phyloP scores from a whole-genome alignment of 2,113 vertebrate genomes.

The Calyptomena viridis region DNA sequence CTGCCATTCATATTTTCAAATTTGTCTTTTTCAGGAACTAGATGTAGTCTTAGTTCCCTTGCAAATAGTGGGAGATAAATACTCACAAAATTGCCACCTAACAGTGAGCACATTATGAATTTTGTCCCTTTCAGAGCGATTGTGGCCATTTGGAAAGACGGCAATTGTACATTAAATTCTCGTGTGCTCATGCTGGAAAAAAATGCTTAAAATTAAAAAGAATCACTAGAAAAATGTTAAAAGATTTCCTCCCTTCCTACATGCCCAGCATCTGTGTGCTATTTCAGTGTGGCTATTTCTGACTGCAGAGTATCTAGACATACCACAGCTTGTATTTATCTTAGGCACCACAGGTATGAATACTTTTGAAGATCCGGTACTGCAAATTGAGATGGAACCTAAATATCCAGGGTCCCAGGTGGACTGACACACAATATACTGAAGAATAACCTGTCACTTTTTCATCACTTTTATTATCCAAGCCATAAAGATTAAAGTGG shows the following conservation, averaged over 20 bases:
- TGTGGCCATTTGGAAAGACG: not conserved
- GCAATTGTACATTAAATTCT: not conserved
- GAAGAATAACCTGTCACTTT: constrained; percentile 6
- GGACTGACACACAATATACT: not conserved
- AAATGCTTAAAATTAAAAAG: not conserved
- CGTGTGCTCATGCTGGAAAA: not conserved
- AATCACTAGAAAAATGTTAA: not conserved
- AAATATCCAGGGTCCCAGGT: not conserved
- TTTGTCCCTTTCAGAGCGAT: not conserved
- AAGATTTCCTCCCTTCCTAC: not conserved
- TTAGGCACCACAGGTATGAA: not conserved
- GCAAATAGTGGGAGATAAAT: not conserved
- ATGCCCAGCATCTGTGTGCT: not conserved
- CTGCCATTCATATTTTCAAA: not conserved
- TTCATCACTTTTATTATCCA: not conserved
- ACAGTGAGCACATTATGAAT: not conserved
- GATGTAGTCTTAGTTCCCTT: not conserved
- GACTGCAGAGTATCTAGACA: not conserved
- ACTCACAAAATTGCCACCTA: not conserved
- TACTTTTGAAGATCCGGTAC: not conserved
- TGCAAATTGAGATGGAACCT: not conserved
- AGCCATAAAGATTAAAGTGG: not conserved
- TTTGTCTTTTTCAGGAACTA: not conserved
- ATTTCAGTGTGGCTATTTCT: not conserved
- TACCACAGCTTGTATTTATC: not conserved